phyloP scores from a whole-genome alignment of 2,797 vertebrate species.

The Pteropus rufus region DNA sequence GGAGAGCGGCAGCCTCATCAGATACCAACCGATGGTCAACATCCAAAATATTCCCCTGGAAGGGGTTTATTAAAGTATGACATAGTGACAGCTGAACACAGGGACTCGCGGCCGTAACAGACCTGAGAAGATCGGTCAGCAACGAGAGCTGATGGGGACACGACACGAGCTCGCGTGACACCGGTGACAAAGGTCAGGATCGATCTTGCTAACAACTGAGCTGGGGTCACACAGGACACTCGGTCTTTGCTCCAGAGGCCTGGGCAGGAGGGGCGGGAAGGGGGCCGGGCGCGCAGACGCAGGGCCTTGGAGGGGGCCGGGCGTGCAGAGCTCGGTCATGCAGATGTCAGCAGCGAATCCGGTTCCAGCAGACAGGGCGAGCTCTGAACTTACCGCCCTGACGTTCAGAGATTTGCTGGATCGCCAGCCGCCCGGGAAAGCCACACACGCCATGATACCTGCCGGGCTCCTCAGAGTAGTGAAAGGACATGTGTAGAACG shows the following conservation, averaged over 20 bases:
- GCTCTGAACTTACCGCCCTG: not conserved
- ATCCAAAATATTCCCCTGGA: not conserved
- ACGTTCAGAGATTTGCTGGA: not conserved
- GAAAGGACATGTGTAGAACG: rapidly evolving
- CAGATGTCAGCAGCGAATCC: not conserved
- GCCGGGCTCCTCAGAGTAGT: too few relatives aligned
- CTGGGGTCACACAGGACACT: not conserved
- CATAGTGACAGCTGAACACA: not conserved
- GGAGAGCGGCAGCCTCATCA: not conserved
- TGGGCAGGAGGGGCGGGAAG: rapidly evolving
- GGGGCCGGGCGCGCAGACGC: rapidly evolving
- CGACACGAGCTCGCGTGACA: not conserved
- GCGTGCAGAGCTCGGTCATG: not conserved
- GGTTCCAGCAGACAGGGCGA: rapidly evolving
- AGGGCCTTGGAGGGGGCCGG: rapidly evolving
- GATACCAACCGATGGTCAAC: not conserved
- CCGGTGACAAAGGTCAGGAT: not conserved
- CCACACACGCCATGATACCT: rapidly evolving
- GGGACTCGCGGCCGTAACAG: rapidly evolving
- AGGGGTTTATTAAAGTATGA: not conserved
- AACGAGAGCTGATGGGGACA: not conserved
- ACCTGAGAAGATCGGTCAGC: not conserved
- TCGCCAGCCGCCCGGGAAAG: not conserved
- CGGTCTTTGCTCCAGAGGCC: too few relatives aligned
- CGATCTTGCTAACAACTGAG: not conserved